A percentile compares a stretch with the other conserved stretches of the same genome.
These are phyloP conservation scores for Cebus imitator DNA, from an alignment of 2,113 vertebrate genomes.

Conservation along the genomic window DNA sequence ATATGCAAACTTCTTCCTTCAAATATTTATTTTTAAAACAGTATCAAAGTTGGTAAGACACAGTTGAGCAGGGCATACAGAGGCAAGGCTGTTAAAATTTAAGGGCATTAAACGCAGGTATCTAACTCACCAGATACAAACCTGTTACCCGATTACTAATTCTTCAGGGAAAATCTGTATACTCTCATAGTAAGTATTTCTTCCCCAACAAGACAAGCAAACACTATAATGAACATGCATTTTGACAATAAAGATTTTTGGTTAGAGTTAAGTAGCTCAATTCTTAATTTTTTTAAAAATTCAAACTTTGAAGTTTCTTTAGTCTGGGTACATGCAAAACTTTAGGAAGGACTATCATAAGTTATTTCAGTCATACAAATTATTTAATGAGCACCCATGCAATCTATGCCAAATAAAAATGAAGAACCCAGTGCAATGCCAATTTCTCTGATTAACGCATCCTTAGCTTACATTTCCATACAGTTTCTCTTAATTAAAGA, in stretches of 20 bases:
- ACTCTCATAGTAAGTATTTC: neutral
- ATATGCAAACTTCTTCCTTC: neutral
- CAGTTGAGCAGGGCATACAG: neutral
- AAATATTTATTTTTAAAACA: slow-evolving; percentile 14
- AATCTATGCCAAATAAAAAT: slow-evolving; percentile 79
- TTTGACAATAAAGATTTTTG: neutral
- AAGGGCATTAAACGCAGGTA: neutral
- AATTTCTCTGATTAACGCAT: slow-evolving; percentile 78
- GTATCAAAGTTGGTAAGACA: neutral
- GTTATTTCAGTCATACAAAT: slow-evolving; percentile 58
- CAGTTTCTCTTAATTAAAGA: slow-evolving; percentile 81
- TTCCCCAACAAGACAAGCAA: neutral
- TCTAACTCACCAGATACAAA: neutral
- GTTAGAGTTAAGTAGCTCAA: slow-evolving; percentile 10
- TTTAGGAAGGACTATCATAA: slow-evolving; percentile 66
- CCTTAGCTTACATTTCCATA: slow-evolving; percentile 72
- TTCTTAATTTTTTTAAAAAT: neutral
- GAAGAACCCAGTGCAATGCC: slow-evolving; percentile 44
- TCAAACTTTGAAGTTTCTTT: neutral
- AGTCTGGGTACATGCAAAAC: neutral
- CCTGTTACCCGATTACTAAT: neutral
- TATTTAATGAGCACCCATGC: slow-evolving; percentile 71
- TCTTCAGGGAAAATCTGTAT: slow-evolving; percentile 8
- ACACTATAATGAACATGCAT: neutral
- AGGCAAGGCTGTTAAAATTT: neutral